These are phyloP conservation scores for Eurystomus gularis DNA, from an alignment of 2,113 vertebrate species.

Conservation along the genomic window DNA sequence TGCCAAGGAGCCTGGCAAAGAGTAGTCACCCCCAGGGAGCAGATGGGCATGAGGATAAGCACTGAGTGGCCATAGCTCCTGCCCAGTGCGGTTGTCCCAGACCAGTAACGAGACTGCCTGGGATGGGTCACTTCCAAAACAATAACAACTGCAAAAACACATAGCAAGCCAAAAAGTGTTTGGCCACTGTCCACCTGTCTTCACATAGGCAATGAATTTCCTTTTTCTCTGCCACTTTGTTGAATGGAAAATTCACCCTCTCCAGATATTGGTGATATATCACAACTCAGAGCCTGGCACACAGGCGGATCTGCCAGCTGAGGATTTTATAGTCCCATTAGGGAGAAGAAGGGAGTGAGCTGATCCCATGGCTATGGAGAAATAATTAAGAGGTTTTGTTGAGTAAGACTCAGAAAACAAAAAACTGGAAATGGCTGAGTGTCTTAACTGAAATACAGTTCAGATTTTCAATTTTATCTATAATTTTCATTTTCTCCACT, in stretches of 20 bases:
- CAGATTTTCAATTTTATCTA: background rate
- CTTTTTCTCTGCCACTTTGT: background rate
- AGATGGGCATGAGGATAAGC: background rate
- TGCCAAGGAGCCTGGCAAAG: background rate
- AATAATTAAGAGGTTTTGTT: conserved; percentile 14
- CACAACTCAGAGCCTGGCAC: background rate
- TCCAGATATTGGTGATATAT: background rate
- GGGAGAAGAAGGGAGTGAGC: background rate
- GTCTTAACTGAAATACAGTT: background rate
- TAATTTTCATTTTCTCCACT: background rate
- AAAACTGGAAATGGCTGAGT: background rate
- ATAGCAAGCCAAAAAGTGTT: background rate
- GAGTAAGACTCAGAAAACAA: background rate
- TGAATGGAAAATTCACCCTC: background rate
- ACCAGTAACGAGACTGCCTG: background rate
- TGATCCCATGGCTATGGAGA: background rate
- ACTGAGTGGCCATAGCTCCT: background rate
- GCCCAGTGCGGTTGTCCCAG: background rate
- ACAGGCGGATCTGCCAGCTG: background rate
- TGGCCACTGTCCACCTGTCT: background rate
- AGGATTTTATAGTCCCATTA: background rate
- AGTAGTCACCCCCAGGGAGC: background rate
- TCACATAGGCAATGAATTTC: background rate
- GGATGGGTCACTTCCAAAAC: background rate
- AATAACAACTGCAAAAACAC: background rate